Percentiles rank a stretch among this genome's conserved stretches.
Evolutionary conservation across 2,113 vertebrate genomes (phyloP).

Genomic region (Poeciliopsis retropinna): DNA sequence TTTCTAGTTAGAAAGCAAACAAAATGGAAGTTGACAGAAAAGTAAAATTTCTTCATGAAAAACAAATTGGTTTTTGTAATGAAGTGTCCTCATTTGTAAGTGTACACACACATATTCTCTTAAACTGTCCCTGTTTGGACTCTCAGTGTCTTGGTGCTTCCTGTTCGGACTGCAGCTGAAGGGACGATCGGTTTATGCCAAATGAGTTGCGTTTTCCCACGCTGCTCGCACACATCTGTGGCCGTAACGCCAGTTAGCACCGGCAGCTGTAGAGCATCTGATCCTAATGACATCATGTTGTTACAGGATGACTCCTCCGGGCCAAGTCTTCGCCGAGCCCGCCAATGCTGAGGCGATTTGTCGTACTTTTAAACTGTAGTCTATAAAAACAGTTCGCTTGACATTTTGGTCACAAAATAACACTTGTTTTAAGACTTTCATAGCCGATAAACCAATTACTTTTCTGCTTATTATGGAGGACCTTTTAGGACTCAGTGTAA

Average conservation of each 20-base stretch:
- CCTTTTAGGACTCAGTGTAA: background rate
- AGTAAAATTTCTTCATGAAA: no score
- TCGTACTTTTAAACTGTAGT: background rate
- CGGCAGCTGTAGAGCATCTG: conserved; percentile 14
- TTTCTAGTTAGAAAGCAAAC: background rate
- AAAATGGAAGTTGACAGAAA: no score
- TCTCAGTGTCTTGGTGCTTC: background rate
- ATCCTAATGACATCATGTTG: conserved; percentile 41
- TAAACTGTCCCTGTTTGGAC: background rate
- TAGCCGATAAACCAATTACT: background rate
- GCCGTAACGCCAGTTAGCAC: conserved; percentile 29
- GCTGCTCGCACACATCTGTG: conserved; percentile 7
- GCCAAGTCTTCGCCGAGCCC: background rate
- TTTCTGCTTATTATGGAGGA: background rate
- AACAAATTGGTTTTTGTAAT: no score
- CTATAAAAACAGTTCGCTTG: background rate
- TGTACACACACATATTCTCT: background rate
- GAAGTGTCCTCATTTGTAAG: no score
- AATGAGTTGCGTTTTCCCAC: conserved; percentile 49
- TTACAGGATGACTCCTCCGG: background rate
- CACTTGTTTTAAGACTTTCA: background rate
- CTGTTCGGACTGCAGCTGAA: background rate
- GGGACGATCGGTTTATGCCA: conserved; percentile 1
- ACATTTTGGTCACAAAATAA: background rate
- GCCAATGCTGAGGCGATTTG: background rate